phyloP scores from a whole-genome alignment of 2,888 invertebrate species.

The Parasteatoda lunata region DNA sequence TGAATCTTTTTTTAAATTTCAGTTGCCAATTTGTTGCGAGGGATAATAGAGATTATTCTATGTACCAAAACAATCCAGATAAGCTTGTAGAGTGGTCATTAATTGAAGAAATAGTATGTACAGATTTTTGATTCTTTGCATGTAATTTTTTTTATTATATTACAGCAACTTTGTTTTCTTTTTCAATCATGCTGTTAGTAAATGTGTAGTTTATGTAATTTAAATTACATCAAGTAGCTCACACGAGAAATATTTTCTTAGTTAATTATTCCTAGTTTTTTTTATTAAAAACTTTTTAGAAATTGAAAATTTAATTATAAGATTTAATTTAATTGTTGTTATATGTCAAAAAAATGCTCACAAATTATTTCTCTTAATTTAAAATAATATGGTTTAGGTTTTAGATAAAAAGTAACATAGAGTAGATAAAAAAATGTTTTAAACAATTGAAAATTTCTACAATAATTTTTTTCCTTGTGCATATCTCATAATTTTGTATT shows the following conservation, averaged over 20 bases:
- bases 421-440: not conserved
- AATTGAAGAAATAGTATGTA: conserved; percentile 92
- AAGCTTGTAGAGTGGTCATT: conserved; percentile 91
- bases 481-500: not conserved
- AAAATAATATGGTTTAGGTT: not conserved
- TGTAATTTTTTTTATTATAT: too few species aligned
- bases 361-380: too few species aligned
- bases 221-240: too few species aligned
- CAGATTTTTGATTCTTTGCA: not conserved
- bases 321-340: too few species aligned
- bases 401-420: not conserved
- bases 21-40: conserved; percentile 96
- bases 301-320: too few species aligned
- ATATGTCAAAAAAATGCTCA: too few species aligned
- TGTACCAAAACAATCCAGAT: conserved; percentile 88
- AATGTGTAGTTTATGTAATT: too few species aligned
- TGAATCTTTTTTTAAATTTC: conserved; percentile 55
- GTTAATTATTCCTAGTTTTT: too few species aligned
- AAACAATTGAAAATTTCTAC: not conserved
- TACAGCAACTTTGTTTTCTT: too few species aligned
- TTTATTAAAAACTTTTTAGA: too few species aligned
- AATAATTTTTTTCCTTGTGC: not conserved
- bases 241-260: too few species aligned
- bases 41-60: conserved; percentile 84
- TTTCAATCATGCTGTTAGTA: too few species aligned